A percentile compares a stretch with the other conserved stretches of the same genome.
These are phyloP conservation scores for Equus przewalskii DNA, from an alignment of 2,113 vertebrate genomes.

Conservation along the genomic window DNA sequence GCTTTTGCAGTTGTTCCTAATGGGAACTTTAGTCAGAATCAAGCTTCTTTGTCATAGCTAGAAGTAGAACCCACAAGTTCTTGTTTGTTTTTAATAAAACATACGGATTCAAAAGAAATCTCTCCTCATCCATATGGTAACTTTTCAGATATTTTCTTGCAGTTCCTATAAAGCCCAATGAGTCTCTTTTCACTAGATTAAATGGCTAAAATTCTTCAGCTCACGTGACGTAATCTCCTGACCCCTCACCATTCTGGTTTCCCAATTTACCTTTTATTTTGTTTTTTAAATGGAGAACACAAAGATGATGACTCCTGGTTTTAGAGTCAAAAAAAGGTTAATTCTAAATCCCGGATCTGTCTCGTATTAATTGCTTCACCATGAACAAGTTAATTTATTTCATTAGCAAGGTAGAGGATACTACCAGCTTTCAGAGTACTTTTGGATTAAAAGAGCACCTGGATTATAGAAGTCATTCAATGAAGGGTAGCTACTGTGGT, in stretches of 20 bases:
- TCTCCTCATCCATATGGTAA: neutral
- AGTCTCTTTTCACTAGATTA: neutral
- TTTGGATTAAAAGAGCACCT: neutral
- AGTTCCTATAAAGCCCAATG: neutral
- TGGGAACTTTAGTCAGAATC: neutral
- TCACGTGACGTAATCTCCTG: neutral
- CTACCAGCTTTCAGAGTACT: neutral
- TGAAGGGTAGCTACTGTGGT: neutral
- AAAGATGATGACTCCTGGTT: neutral
- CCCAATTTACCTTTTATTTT: neutral
- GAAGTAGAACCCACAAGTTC: neutral
- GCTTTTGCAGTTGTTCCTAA: neutral
- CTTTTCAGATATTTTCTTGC: neutral
- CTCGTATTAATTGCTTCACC: neutral
- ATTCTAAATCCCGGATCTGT: neutral
- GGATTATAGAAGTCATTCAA: neutral
- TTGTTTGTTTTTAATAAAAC: slow-evolving; percentile 51
- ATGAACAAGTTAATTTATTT: neutral
- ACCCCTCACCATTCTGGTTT: neutral
- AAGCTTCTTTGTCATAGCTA: neutral
- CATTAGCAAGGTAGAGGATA: neutral
- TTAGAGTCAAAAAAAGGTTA: neutral
- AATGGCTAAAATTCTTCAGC: neutral
- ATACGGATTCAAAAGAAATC: neutral
- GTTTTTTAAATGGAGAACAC: neutral